Conservation (phyloP, 2,888 invertebrate genomes). For the Scaptomyza cyrtandrae region DNA sequence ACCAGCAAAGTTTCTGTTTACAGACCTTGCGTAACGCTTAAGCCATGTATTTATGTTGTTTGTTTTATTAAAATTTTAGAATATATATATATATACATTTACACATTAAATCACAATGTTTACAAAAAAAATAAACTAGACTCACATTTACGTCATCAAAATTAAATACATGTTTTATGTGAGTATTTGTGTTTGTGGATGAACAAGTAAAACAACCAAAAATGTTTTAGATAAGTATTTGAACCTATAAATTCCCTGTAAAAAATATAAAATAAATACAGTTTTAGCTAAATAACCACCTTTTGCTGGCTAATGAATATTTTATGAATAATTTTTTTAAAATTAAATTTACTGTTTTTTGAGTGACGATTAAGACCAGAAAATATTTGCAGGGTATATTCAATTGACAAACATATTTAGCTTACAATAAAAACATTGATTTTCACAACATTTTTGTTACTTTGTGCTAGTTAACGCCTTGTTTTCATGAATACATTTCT, state of each 20-base stretch:
- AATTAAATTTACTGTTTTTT: no score
- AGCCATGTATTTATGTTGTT: not conserved
- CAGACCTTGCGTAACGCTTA: conserved; percentile 84
- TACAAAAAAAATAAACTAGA: not conserved
- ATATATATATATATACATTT: conserved; percentile 1
- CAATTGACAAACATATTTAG: not conserved
- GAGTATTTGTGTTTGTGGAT: conserved; percentile 4
- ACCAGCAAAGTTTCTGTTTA: conserved; percentile 88
- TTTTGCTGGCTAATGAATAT: no score
- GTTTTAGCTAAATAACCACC: no score
- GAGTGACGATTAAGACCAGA: no score
- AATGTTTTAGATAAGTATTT: not conserved
- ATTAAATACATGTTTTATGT: conserved; percentile 9
- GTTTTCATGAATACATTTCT: not conserved
- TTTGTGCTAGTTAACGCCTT: not conserved
- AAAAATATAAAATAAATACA: no score
- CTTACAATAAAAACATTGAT: not conserved
- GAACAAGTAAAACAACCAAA: not conserved
- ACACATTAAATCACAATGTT: conserved; percentile 5
- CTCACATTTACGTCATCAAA: conserved; percentile 1
- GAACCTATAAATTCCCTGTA: not conserved
- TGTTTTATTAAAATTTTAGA: not conserved
- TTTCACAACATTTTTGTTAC: not conserved
- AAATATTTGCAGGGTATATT: not conserved
- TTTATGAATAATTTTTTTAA: no score